Percentiles rank a stretch among this genome's conserved stretches.
Conservation (phyloP, 2,888 invertebrate genomes). For the Clitarchus hookeri region DNA sequence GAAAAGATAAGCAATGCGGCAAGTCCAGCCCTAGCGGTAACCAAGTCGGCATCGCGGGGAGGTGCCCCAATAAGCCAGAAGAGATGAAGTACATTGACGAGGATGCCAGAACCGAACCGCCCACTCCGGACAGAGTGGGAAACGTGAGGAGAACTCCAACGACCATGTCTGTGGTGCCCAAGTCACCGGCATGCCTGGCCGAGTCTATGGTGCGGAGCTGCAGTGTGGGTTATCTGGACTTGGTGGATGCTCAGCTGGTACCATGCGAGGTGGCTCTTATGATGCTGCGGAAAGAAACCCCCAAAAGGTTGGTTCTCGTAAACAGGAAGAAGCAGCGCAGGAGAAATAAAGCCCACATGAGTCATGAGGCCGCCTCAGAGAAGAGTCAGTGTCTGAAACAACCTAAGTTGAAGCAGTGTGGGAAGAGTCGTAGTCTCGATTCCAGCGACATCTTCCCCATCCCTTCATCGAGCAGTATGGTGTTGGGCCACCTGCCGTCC, state of each 20-base stretch:
- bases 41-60: slow-evolving; percentile 43
- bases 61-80: slow-evolving; percentile 55
- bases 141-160: slow-evolving; percentile 60
- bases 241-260: slow-evolving; percentile 75
- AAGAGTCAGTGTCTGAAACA: slow-evolving; percentile 29
- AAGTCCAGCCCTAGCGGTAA: slow-evolving; percentile 46
- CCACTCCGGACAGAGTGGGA: slow-evolving; percentile 40
- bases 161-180: slow-evolving; percentile 60
- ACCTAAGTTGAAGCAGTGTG: slow-evolving; percentile 64
- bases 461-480: neutral
- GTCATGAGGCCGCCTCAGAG: slow-evolving; percentile 23
- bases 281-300: slow-evolving; percentile 74
- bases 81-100: slow-evolving; percentile 76
- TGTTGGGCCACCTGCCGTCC: slow-evolving; percentile 10
- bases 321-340: slow-evolving; percentile 59
- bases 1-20: slow-evolving; percentile 44
- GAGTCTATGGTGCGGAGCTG: slow-evolving; percentile 81
- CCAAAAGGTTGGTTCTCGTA: slow-evolving; percentile 76
- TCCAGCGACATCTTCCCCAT: slow-evolving; percentile 76
- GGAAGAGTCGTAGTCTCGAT: slow-evolving; percentile 83
- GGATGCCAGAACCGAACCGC: slow-evolving; percentile 53
- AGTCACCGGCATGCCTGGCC: slow-evolving; percentile 62
- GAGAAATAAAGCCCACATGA: slow-evolving; percentile 48
- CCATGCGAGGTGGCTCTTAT: slow-evolving; percentile 74
- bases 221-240: slow-evolving; percentile 85